phyloP scores from a whole-genome alignment of 2,113 vertebrate genomes.

The Phylloscopus trochilus region DNA sequence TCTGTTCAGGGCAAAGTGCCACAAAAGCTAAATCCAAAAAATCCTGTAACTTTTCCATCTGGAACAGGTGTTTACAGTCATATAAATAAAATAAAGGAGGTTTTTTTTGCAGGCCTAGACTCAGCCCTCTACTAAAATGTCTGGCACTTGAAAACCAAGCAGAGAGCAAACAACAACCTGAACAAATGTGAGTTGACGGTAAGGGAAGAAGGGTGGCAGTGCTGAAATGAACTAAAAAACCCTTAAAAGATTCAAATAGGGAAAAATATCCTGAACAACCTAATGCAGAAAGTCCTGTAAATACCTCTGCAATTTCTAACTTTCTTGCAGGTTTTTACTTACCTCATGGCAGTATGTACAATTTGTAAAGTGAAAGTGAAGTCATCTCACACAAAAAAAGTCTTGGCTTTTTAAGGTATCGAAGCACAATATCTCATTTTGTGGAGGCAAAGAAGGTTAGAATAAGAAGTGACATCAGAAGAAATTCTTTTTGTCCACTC shows the following conservation, averaged over 20 bases:
- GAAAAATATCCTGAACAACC: not conserved
- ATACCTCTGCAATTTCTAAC: not conserved
- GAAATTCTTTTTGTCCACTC: not conserved
- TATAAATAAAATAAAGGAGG: slow-evolving; percentile 29
- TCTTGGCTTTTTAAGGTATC: not conserved
- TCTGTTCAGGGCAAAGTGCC: slow-evolving; percentile 29
- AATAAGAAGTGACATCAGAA: not conserved
- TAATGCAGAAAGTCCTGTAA: not conserved
- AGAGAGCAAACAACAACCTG: not conserved
- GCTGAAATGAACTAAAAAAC: not conserved
- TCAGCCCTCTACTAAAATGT: not conserved
- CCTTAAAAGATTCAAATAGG: not conserved
- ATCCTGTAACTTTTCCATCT: slow-evolving; percentile 27
- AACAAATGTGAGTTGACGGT: not conserved
- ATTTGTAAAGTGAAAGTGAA: not conserved
- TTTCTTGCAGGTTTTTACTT: not conserved
- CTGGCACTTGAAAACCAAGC: not conserved
- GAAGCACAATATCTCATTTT: not conserved
- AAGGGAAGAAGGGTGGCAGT: fast-evolving
- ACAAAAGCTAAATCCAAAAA: slow-evolving; percentile 11
- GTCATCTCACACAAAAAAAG: not conserved
- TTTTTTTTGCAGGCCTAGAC: not conserved
- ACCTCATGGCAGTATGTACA: not conserved
- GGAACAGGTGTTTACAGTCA: slow-evolving; percentile 32
- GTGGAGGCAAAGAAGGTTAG: not conserved